phyloP scores from a whole-genome alignment of 1,140 invertebrate genomes.

The Drosophila pseudoobscura region DNA sequence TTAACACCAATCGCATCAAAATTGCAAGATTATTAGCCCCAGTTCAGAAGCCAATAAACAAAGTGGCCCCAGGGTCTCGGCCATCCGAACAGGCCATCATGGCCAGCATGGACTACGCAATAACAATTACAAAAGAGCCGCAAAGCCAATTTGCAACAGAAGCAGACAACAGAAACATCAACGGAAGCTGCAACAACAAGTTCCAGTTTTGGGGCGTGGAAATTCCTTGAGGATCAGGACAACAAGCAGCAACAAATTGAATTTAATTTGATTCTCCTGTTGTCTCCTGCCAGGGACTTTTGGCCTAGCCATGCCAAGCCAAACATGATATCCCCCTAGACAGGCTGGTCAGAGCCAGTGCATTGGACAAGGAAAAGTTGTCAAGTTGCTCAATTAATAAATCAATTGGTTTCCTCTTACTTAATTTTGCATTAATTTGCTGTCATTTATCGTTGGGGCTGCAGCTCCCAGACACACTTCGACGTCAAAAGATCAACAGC shows the following conservation, averaged over 20 bases:
- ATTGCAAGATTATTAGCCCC: constrained; percentile 12
- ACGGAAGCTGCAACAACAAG: constrained; percentile 41
- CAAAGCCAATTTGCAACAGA: constrained; percentile 34
- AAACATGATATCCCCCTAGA: constrained; percentile 12
- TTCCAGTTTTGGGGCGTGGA: constrained; percentile 10
- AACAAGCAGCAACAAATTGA: constrained; percentile 60
- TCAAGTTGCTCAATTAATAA: constrained; percentile 74
- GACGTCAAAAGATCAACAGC: constrained; percentile 42
- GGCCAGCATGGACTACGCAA: constrained; percentile 58
- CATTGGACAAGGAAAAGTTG: constrained; percentile 52
- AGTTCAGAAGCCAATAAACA: constrained; percentile 65
- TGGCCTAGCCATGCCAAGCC: constrained; percentile 20
- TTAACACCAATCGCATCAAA: constrained; percentile 48
- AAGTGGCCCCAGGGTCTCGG: constrained; percentile 64
- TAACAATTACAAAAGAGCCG: constrained; percentile 70
- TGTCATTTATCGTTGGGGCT: constrained; percentile 44
- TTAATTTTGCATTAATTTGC: constrained; percentile 68
- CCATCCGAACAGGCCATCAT: constrained; percentile 46
- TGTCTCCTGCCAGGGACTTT: constrained; percentile 9
- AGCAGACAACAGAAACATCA: too few relatives aligned
- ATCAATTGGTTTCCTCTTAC: constrained; percentile 61
- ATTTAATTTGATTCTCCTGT: constrained; percentile 62
- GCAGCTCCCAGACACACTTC: constrained; percentile 5
- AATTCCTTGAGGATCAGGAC: constrained; percentile 66
- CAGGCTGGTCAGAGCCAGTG: constrained; percentile 7